Evolutionary conservation across 2,113 vertebrate genomes (phyloP), one percentile per base, ranked within the genome.

Genomic region (Actenoides lindsayi): DNA sequence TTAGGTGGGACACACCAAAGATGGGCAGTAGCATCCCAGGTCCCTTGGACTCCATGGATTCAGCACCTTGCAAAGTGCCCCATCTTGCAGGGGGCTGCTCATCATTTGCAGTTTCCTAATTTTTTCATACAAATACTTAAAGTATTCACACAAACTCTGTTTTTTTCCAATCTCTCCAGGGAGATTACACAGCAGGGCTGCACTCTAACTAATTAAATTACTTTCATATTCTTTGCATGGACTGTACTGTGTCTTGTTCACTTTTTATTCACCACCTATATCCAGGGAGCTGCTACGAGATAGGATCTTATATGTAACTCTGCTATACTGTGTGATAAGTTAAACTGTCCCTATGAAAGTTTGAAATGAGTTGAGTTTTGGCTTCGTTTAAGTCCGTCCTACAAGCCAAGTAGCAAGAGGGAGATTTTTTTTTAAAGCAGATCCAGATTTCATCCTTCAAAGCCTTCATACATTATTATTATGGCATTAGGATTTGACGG

Each of bases 371-470:
- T 92, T 85, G 54, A 91, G 50, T 92, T 92, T 95, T 86, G 87
- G 41, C 48, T 95, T 95, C 48, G 53, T 78, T 94, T 93, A 16
- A 84, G 15, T 60, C 73, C 81, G 33, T 83, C 57, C 60, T 81
- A 60, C 67, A 80, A 94, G 42, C 78, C 73, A 92, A 41, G 2
- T 4, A 64, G 78, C 68, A 59, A 84, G 33, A 90, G 53, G 68
- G 60, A 71, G 44, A n/a, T 65, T 4, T 46, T 83, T 95, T 79
- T 94, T 94, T 88, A 96, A 93, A 94, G 59, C 68, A 87, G 35
- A 95, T 92, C 78, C 96, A 97, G 91, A 96, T 94, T 92, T 89
- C 35, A 74, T 65, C 46, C 64, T 82, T 90, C 54, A 89, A 89
- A 93, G 67, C 53, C 46, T 86, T 74, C 51, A 21, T 96, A 51